Evolutionary conservation across 2,888 invertebrate genomes (phyloP), one percentile per base, ranked within the genome.

Genomic region (Adineta ricciae): DNA sequence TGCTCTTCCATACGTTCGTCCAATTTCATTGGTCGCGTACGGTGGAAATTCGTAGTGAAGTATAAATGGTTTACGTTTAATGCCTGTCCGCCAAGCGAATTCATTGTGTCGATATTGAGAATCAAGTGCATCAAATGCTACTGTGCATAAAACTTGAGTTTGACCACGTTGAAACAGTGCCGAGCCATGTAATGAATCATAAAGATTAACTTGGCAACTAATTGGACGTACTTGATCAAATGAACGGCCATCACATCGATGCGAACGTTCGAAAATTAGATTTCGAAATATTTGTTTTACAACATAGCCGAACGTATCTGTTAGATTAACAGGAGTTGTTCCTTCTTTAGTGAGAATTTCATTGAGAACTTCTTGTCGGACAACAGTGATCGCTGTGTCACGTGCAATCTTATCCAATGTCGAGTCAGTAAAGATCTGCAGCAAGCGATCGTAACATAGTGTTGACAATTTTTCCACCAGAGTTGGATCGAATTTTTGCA

Each of bases 11-110:
- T 94, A 94, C 27, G 88, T 87, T 82, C 93, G 92, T 0, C 95
- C 95, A 54, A 94, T 93, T 90, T 98, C 98, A 87, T 97, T 97
- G 0, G 96, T 96, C n/a, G 99, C 98, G 91, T 94, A 99, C 0
- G 96, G 94, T 0, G 99, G 99, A 90, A 99, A 99, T 92, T 98
- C 97, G 91, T 99, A 99, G 92, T 99, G 97, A 0, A 99, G 92
- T 92, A 98, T 97, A 91, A 99, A 99, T 89, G 95, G 96, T 91
- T 98, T 98, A 88, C 96, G 95, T 90, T 96, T 96, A 32, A 50
- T 11, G n/a, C 41, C 41, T 41, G 86, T 36, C 41, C 78, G 21
- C 78, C 24, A 41, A 41, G 41, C 38, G 82, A 84, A 64, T 0
- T 95, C 93, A 91, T 99, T 98, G 90, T 95, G 92, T 89, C 95